These are phyloP conservation scores for Anagyrus pseudococci DNA, from an alignment of 2,888 invertebrate genomes.

Conservation along the genomic window DNA sequence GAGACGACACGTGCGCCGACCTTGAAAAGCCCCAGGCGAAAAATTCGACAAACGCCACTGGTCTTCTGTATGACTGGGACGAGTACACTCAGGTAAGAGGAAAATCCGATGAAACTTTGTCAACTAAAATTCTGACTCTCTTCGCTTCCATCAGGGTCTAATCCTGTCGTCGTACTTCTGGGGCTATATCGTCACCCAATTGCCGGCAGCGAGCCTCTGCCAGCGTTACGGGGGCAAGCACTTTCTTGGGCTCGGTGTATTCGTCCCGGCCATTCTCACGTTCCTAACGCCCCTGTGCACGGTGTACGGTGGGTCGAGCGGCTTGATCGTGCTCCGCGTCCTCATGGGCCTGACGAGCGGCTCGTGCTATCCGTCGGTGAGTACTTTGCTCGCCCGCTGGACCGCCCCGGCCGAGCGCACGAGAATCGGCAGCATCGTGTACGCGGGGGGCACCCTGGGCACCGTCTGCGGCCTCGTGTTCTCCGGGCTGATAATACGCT, in stretches of 20 bases:
- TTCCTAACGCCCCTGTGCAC: slow-evolving; percentile 77
- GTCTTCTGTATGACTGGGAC: slow-evolving; percentile 37
- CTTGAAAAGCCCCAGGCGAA: neutral
- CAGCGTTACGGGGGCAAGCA: slow-evolving; percentile 84
- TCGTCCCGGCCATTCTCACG: slow-evolving; percentile 79
- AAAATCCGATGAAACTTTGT: no score
- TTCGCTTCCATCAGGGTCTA: slow-evolving; percentile 69
- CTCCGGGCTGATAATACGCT: slow-evolving; percentile 70
- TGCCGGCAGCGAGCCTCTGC: slow-evolving; percentile 79
- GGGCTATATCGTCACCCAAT: slow-evolving; percentile 79
- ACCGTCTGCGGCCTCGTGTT: slow-evolving; percentile 67
- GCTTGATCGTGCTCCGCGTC: slow-evolving; percentile 73
- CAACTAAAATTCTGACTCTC: neutral
- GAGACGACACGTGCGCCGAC: neutral
- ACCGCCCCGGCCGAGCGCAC: slow-evolving; percentile 69
- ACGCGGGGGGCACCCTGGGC: slow-evolving; percentile 26
- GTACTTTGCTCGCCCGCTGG: slow-evolving; percentile 79
- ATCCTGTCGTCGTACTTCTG: slow-evolving; percentile 81
- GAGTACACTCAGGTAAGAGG: slow-evolving; percentile 42
- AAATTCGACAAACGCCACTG: neutral
- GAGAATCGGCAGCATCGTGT: slow-evolving; percentile 24
- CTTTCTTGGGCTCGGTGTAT: slow-evolving; percentile 77
- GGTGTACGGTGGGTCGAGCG: slow-evolving; percentile 68
- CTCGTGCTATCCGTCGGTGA: slow-evolving; percentile 80
- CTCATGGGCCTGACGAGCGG: slow-evolving; percentile 83